Evolutionary conservation across 2,797 vertebrate species (phyloP).

Genomic region (Acipenser ruthenus): DNA sequence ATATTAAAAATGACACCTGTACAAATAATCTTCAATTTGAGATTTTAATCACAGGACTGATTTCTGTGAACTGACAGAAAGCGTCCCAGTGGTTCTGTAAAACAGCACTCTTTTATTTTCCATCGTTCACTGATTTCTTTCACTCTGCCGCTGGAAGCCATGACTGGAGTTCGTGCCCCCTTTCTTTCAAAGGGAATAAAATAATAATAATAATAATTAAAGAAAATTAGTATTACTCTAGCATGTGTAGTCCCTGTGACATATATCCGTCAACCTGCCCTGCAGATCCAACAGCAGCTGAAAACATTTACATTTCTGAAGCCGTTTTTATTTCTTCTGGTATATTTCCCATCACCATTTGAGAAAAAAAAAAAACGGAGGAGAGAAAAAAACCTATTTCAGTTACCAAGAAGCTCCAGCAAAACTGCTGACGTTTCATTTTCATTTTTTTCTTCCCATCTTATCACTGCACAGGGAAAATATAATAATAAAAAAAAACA

Average conservation of each 20-base stretch:
- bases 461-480: no score
- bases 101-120: conserved; percentile 46
- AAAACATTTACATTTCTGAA: conserved; percentile 22
- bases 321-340: neutral
- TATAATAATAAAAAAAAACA: no score
- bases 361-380: neutral
- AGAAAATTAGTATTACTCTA: conserved; percentile 20
- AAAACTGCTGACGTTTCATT: conserved; percentile 18
- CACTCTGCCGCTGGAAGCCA: conserved; percentile 40
- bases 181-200: conserved; percentile 28
- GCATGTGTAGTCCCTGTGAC: conserved; percentile 23
- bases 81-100: conserved; percentile 55
- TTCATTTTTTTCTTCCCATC: conserved; percentile 8
- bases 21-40: conserved; percentile 74
- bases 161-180: conserved; percentile 27
- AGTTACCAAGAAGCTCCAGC: neutral
- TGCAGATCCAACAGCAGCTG: conserved; percentile 30
- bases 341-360: neutral
- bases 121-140: conserved; percentile 39
- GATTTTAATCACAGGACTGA: conserved; percentile 70
- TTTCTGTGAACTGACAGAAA: conserved; percentile 65
- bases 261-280: conserved; percentile 17
- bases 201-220: conserved; percentile 23
- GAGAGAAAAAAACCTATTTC: neutral
- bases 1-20: conserved; percentile 74